Percentiles rank a stretch among this genome's conserved stretches.
Conservation (phyloP, 1,140 invertebrate species). For the Apis laboriosa region DNA sequence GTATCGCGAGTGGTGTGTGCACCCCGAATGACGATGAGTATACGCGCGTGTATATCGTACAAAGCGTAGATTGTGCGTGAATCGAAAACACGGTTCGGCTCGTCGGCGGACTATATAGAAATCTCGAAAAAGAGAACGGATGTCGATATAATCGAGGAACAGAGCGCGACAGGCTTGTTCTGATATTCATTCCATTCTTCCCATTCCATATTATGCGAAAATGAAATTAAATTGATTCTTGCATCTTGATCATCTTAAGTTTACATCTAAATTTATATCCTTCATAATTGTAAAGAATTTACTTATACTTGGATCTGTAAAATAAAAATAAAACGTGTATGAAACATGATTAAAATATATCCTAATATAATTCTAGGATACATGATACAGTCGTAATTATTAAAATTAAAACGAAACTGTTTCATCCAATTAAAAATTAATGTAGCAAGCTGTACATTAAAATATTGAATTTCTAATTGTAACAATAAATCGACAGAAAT, state of each 20-base stretch:
- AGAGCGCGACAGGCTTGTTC: not conserved
- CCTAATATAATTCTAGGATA: too few relatives aligned
- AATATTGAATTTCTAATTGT: too few relatives aligned
- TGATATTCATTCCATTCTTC: not conserved
- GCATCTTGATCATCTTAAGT: not conserved
- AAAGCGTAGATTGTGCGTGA: slow-evolving; percentile 49
- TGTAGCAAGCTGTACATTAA: too few relatives aligned
- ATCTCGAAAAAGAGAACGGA: not conserved
- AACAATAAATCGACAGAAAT: not conserved
- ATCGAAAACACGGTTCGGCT: slow-evolving; percentile 26
- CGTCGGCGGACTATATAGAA: not conserved
- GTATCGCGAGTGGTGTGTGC: slow-evolving; percentile 8
- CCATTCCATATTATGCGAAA: not conserved
- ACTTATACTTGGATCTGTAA: not conserved
- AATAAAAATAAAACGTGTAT: too few relatives aligned
- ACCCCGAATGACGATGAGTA: slow-evolving; percentile 1
- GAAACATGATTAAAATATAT: not conserved
- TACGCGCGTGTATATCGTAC: slow-evolving; percentile 30
- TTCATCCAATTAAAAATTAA: too few relatives aligned
- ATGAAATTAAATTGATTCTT: not conserved
- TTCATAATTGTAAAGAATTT: not conserved
- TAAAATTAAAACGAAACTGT: too few relatives aligned
- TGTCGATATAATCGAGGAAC: not conserved
- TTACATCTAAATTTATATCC: not conserved
- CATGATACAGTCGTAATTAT: too few relatives aligned